A percentile compares a stretch with the other conserved stretches of the same genome.
These are phyloP conservation scores for Daboia siamensis DNA, from an alignment of 2,113 vertebrate species.

Conservation along the genomic window DNA sequence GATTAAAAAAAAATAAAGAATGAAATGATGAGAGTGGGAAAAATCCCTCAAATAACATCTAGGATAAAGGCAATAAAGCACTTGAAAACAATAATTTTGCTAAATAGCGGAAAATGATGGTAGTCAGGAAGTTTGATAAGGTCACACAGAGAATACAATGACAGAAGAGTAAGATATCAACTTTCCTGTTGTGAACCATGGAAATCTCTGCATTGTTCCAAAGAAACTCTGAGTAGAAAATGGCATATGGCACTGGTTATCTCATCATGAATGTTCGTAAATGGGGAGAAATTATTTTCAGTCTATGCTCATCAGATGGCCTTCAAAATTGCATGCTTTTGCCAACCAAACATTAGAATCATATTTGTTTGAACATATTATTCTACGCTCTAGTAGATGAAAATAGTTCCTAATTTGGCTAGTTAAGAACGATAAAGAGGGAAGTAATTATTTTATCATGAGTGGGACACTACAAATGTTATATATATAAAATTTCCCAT, in stretches of 20 bases:
- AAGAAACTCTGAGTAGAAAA: slow-evolving; percentile 10
- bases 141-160: slow-evolving; percentile 13
- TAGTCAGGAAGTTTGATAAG: slow-evolving; percentile 22
- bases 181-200: background rate
- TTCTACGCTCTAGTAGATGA: background rate
- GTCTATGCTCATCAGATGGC: background rate
- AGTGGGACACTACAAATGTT: background rate
- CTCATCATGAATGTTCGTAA: slow-evolving; percentile 11
- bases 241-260: background rate
- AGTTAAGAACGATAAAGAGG: background rate
- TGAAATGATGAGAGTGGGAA: background rate
- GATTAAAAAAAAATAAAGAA: background rate
- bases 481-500: background rate
- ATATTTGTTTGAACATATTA: background rate
- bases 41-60: background rate
- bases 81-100: slow-evolving; percentile 20
- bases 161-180: slow-evolving; percentile 3
- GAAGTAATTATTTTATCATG: background rate
- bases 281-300: slow-evolving; percentile 21
- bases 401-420: background rate
- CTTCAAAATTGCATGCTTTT: background rate
- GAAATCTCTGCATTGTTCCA: background rate
- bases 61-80: background rate
- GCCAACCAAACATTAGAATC: background rate
- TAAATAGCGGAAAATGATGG: slow-evolving; percentile 23